A percentile compares a stretch with the other conserved stretches of the same genome.
phyloP scores from a whole-genome alignment of 92 coral and sea anemone species.

The Siderastrea siderea region DNA sequence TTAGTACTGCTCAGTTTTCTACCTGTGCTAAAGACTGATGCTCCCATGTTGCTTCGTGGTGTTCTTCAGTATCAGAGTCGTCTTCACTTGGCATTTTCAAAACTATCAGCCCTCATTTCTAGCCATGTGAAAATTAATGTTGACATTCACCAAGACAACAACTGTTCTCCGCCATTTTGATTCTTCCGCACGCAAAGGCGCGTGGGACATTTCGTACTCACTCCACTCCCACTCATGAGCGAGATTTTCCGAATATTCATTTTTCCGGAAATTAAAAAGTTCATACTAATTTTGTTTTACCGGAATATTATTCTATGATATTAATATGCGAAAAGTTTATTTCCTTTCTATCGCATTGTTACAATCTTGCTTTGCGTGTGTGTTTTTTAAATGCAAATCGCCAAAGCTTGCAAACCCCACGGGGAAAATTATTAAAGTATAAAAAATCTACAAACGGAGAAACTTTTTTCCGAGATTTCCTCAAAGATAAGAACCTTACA shows the following conservation, averaged over 20 bases:
- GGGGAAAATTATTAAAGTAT: too few relatives aligned
- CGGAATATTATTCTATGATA: not conserved
- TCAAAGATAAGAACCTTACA: not conserved
- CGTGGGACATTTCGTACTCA: constrained; percentile 12
- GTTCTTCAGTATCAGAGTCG: constrained; percentile 38
- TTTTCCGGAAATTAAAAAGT: constrained; percentile 6
- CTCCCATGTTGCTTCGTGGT: constrained; percentile 90
- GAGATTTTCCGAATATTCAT: not conserved
- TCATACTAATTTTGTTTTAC: constrained; percentile 16
- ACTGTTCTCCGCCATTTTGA: constrained; percentile 79
- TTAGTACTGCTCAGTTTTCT: not conserved
- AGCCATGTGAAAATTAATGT: constrained; percentile 1
- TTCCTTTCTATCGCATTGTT: not conserved
- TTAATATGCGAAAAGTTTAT: constrained; percentile 2
- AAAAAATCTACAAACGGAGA: too few relatives aligned
- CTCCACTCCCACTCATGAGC: not conserved
- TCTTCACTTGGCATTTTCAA: constrained; percentile 38
- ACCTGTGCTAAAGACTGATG: constrained; percentile 96
- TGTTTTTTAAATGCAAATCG: not conserved
- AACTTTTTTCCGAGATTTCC: not conserved
- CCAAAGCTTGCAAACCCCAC: too few relatives aligned
- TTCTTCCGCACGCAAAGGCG: constrained; percentile 22
- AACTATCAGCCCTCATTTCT: constrained; percentile 20
- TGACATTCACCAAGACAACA: constrained; percentile 59
- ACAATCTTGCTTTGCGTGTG: not conserved